A percentile compares a stretch with the other conserved stretches of the same genome.
phyloP scores from a whole-genome alignment of 2,888 invertebrate genomes.

The Thereva unica region DNA sequence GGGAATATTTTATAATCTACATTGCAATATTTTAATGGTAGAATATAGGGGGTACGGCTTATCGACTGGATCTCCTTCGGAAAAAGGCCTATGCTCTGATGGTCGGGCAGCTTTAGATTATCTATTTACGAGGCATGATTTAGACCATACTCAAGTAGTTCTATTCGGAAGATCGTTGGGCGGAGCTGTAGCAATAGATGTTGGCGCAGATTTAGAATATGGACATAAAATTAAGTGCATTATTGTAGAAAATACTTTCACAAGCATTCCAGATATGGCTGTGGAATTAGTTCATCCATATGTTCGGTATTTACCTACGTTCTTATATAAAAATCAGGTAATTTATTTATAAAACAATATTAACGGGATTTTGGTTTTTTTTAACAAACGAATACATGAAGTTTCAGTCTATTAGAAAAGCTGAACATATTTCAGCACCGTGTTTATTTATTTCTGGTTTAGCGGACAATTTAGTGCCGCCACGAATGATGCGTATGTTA shows the following conservation, averaged over 20 bases:
- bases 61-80: slow-evolving; percentile 86
- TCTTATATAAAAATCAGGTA: slow-evolving; percentile 92
- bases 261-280: slow-evolving; percentile 92
- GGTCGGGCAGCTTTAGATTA: slow-evolving; percentile 87
- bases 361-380: slow-evolving; percentile 35
- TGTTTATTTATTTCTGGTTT: slow-evolving; percentile 87
- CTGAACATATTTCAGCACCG: slow-evolving; percentile 73
- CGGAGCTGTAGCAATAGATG: slow-evolving; percentile 89
- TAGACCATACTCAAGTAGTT: slow-evolving; percentile 82
- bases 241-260: slow-evolving; percentile 93
- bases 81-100: slow-evolving; percentile 85
- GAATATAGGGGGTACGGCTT: slow-evolving; percentile 95
- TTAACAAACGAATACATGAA: slow-evolving; percentile 54
- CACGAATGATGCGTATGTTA: slow-evolving; percentile 84
- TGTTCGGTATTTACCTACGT: slow-evolving; percentile 78
- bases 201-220: slow-evolving; percentile 77
- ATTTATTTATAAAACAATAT: slow-evolving; percentile 35
- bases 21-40: slow-evolving; percentile 87
- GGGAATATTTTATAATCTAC: slow-evolving; percentile 78
- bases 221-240: slow-evolving; percentile 81
- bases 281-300: slow-evolving; percentile 66
- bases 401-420: slow-evolving; percentile 76
- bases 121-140: slow-evolving; percentile 76
- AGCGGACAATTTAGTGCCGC: slow-evolving; percentile 85
- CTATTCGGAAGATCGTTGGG: slow-evolving; percentile 86